Percentiles rank a stretch among this genome's conserved stretches.
Conservation (phyloP, 1,140 invertebrate species). For the Anoplophora glabripennis region DNA sequence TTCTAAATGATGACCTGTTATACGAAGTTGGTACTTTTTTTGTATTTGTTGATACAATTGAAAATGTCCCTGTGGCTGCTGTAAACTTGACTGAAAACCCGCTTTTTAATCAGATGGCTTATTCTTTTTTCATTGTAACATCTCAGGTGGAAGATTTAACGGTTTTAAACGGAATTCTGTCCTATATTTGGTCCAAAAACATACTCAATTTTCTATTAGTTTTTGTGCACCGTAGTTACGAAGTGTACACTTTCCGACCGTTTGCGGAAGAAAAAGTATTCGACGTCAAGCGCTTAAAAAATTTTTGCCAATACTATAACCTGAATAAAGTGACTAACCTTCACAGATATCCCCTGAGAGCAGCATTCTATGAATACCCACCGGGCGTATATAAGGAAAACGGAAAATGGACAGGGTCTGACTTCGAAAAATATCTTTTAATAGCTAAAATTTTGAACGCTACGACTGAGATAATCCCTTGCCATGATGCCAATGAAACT, state of each 20-base stretch:
- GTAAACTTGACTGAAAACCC: background rate
- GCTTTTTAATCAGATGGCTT: background rate
- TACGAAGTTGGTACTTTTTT: background rate
- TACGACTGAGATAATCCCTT: background rate
- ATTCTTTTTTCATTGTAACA: background rate
- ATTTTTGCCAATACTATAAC: background rate
- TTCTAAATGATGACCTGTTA: background rate
- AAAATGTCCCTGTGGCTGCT: background rate
- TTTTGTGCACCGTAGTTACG: background rate
- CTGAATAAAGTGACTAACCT: constrained; percentile 2
- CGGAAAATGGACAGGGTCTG: background rate
- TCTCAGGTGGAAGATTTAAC: background rate
- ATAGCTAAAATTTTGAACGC: constrained; percentile 1
- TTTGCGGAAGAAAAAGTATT: background rate
- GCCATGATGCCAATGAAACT: background rate
- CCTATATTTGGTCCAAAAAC: constrained; percentile 6
- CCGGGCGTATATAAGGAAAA: constrained; percentile 1
- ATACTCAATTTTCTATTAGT: constrained; percentile 5
- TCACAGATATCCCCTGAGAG: background rate
- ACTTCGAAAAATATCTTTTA: background rate
- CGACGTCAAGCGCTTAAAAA: background rate
- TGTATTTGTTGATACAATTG: constrained; percentile 1
- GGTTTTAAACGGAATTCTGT: background rate
- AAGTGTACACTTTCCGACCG: constrained; percentile 2
- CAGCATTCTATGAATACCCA: background rate